Base-by-base conservation (phyloP, 1,140 invertebrate genomes). In the Drosophila kepulauana region DNA sequence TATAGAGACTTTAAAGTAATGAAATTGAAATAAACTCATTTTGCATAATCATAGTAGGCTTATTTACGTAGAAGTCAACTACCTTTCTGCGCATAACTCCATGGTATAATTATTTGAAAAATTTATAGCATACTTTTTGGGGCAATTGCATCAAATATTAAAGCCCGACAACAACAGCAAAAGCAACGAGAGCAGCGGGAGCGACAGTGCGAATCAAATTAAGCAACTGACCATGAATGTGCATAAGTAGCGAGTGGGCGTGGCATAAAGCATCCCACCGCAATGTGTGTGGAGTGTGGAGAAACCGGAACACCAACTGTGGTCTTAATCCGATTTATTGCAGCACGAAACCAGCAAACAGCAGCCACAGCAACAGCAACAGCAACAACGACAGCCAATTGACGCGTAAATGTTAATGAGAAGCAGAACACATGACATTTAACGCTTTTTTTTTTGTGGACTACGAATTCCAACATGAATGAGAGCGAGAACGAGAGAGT, bases 191-290 rank as follows among this genome's bases (percentile, higher is more conserved):
- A 1, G 33, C 5, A 33, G 5, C 5, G 33, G 33, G 33, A 33
- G 33, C 33, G 45, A 48, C 64, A 52, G 65, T 62, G 52, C 66
- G 51, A 54, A 49, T 62, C 33, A 10, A 41, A 41, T 52, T 51
- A 69, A 67, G 59, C 71, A 41, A 72, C 68, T 84, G 59, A 68
- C 65, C 30, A 59, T n/a, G 25, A 28, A 38, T 49, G 33, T 28
- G 5, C 8, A 52, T 69, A 69, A 54, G 28, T 56, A 46, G 49
- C 15, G 1, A 13, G 15, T 68, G 10, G 63, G 25, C 63, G 11
- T 67, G 52, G 30, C 16, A 1, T 25, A 25, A 25, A 25, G 20
- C 38, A 35, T 5, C 20, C 11, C 25, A 11, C 20, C 13, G 10
- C 20, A 3, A 13, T 28, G 8, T 16, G 43, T 28, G 8, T 16